Evolutionary conservation across 2,797 vertebrate genomes (phyloP), one percentile per base, ranked within the genome.

Genomic region (Chloroceryle inda): DNA sequence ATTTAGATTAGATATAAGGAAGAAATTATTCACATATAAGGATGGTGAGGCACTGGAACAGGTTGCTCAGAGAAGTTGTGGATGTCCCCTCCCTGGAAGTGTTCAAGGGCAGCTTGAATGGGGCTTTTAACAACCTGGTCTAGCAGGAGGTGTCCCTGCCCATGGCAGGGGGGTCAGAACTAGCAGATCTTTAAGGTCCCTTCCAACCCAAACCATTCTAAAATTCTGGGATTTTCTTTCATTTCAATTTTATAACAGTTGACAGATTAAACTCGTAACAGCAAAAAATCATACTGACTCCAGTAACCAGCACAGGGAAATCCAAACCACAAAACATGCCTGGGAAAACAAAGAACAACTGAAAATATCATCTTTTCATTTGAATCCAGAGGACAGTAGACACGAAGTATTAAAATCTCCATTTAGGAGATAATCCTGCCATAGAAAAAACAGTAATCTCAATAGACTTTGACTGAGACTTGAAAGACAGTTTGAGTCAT

Each of bases 401-500:
- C 23, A 40, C 66, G 66, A 38, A 58, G 7, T 6, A 29, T 77
- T 78, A 72, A 80, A 66, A 72, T 24, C 22, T 63, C 40, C 3
- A 64, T 44, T 89, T 68, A 61, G 23, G 59, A 79, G 18, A 26
- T 44, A 79, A 40, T 71, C 88, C 35, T 47, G 37, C 7, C 31
- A 21, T 38, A 63, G 62, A 75, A 71, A 45, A 74, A 42, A 53
- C 2, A 35, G 45, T 52, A 76, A 94, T 63, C 78, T 59, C 31
- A 16, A 92, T 33, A 47, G 58, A 52, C 40, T 79, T 74, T 67
- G 77, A 67, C 63, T 87, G 33, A 67, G 44, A 66, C n/a, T 40
- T 56, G 74, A 63, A 85, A 78, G 21, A 31, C 35, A 93, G 86
- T 11, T 62, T 62, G 24, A 87, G 47, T 37, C 37, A 74, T 47